Conservation (phyloP, 2,113 vertebrate genomes). For the Sylvietta virens region DNA sequence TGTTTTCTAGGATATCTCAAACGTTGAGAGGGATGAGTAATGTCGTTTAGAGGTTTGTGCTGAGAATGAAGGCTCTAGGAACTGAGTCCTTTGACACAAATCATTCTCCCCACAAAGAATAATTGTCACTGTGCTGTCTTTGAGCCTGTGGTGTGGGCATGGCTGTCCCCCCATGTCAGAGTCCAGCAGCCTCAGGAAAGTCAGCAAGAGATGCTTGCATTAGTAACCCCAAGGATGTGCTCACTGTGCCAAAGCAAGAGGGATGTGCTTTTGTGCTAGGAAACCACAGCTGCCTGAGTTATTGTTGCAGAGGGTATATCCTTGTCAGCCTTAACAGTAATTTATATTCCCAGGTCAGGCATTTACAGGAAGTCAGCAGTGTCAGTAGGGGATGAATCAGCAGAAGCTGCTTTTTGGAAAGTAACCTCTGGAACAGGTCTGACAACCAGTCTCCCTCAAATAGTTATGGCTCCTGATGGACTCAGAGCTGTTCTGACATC, state of each 20-base stretch:
- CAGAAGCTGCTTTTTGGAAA: constrained; percentile 20
- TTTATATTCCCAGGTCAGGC: constrained; percentile 30
- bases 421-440: not conserved
- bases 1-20: not conserved
- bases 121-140: not conserved
- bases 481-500: not conserved
- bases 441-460: not conserved
- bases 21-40: not conserved
- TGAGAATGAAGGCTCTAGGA: not conserved
- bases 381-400: constrained; percentile 39
- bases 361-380: constrained; percentile 32
- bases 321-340: constrained; percentile 32
- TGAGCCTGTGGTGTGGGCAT: not conserved
- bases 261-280: constrained; percentile 7
- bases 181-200: not conserved
- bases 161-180: not conserved
- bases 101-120: not conserved
- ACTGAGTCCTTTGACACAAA: not conserved
- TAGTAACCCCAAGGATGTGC: not conserved
- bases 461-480: not conserved
- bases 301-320: constrained; percentile 25
- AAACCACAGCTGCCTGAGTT: not conserved
- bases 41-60: not conserved
- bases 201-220: not conserved
- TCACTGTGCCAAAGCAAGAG: not conserved